Evolutionary conservation across 2,113 vertebrate genomes (phyloP).

Genomic region (Uria lomvia): DNA sequence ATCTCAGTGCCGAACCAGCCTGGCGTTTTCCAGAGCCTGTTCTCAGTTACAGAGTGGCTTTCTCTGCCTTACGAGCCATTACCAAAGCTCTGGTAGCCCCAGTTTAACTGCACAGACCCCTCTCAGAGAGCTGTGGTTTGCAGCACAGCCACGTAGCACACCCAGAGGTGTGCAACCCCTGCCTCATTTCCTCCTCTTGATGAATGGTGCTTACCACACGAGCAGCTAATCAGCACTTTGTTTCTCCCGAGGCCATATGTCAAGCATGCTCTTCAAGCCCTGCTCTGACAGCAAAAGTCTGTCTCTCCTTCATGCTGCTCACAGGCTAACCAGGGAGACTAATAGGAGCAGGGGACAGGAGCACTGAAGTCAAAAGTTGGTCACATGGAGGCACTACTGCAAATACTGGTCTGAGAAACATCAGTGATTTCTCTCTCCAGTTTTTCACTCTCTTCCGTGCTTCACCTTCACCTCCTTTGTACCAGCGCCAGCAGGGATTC

Average conservation of each 20-base stretch:
- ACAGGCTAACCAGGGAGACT: background rate
- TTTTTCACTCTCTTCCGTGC: background rate
- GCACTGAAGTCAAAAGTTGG: background rate
- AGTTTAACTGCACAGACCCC: background rate
- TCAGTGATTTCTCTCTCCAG: background rate
- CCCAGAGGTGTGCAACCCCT: background rate
- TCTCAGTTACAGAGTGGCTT: background rate
- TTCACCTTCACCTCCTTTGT: background rate
- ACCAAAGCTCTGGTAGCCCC: background rate
- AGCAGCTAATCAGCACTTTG: background rate
- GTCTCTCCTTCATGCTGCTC: background rate
- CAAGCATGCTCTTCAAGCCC: background rate
- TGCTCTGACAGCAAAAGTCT: background rate
- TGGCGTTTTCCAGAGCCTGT: background rate
- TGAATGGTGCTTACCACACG: background rate
- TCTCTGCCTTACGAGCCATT: background rate
- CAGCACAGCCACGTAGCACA: background rate
- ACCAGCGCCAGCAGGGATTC: background rate
- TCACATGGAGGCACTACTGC: background rate
- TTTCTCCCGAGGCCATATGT: background rate
- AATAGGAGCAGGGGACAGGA: background rate
- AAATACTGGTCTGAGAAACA: background rate
- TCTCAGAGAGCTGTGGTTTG: background rate
- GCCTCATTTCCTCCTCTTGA: background rate
- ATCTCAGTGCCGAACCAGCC: background rate